phyloP scores from a whole-genome alignment of 2,888 invertebrate genomes.

The Sphecodes monilicornis region DNA sequence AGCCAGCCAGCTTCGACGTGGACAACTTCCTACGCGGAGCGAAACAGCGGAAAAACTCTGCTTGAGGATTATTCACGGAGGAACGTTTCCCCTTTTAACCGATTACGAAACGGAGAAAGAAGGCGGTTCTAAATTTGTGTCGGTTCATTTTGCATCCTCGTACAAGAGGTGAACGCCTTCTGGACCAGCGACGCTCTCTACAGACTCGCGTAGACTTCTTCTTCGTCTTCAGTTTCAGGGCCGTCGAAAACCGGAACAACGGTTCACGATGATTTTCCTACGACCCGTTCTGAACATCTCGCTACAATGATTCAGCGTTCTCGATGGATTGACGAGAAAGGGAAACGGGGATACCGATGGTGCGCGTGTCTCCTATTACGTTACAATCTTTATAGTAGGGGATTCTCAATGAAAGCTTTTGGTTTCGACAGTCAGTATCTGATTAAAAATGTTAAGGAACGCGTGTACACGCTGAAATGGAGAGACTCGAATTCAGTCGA shows the following conservation, averaged over 20 bases:
- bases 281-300: conserved; percentile 31
- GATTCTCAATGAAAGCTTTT: not conserved
- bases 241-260: conserved; percentile 54
- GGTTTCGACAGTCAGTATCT: not conserved
- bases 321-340: conserved; percentile 47
- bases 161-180: conserved; percentile 46
- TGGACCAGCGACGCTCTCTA: conserved; percentile 31
- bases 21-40: conserved; percentile 8
- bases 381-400: not conserved
- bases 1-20: not conserved
- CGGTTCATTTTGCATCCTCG: conserved; percentile 41
- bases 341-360: conserved; percentile 22
- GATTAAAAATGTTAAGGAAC: not conserved
- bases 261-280: conserved; percentile 52
- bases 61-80: conserved; percentile 8
- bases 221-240: not conserved
- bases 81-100: conserved; percentile 44
- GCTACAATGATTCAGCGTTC: conserved; percentile 62
- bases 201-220: not conserved
- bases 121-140: conserved; percentile 56
- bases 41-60: conserved; percentile 10
- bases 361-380: conserved; percentile 30
- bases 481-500: conserved; percentile 33
- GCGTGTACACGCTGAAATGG: not conserved
- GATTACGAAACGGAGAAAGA: conserved; percentile 60